Percentiles rank a stretch among this genome's conserved stretches.
These are phyloP conservation scores for Pangasius krempfi DNA, from an alignment of 2,797 vertebrate genomes.

Conservation along the genomic window DNA sequence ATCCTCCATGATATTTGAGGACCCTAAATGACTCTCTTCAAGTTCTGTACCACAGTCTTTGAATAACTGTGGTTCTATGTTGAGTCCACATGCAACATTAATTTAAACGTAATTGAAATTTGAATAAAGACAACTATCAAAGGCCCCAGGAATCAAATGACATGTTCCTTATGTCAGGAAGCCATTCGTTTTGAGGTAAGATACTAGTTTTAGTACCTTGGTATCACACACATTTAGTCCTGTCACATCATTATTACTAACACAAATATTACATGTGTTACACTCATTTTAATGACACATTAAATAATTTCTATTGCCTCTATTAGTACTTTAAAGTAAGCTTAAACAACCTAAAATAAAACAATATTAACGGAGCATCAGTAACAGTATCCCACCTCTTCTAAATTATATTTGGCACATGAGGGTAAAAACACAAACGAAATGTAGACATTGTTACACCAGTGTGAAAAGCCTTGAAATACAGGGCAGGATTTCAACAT, in stretches of 20 bases:
- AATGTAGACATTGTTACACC: not conserved
- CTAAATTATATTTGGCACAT: not conserved
- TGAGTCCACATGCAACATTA: constrained; percentile 33
- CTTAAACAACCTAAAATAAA: not conserved
- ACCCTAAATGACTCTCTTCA: constrained; percentile 54
- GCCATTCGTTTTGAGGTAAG: not conserved
- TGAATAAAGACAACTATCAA: constrained; percentile 21
- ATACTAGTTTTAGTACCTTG: not conserved
- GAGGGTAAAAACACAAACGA: not conserved
- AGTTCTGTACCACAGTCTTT: constrained; percentile 19
- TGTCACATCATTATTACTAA: not conserved
- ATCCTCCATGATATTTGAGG: constrained; percentile 68
- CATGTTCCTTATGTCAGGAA: not conserved
- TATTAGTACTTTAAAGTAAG: not conserved
- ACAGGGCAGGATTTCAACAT: not conserved
- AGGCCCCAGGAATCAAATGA: not conserved
- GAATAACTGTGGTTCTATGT: constrained; percentile 43
- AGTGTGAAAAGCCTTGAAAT: not conserved
- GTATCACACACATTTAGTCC: not conserved
- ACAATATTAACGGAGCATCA: not conserved
- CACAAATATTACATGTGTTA: not conserved
- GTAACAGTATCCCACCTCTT: not conserved
- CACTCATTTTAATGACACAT: not conserved
- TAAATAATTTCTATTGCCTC: not conserved
- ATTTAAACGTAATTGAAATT: constrained; percentile 36